Percentiles rank a stretch among this genome's conserved stretches.
Evolutionary conservation across 1,140 invertebrate species (phyloP).

Genomic region (Cataglyphis hispanica): DNA sequence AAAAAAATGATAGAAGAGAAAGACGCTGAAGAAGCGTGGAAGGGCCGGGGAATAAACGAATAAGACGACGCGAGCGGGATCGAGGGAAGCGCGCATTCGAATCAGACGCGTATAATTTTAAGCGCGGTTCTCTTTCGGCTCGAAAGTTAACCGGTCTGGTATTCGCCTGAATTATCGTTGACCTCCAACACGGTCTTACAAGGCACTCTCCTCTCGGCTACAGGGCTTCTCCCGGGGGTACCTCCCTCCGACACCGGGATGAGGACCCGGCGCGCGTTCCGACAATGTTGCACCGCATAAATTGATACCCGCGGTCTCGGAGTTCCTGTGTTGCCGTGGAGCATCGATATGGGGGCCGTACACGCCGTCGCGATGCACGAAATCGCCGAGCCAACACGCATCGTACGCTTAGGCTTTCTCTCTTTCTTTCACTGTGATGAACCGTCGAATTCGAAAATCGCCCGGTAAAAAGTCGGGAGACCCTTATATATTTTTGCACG

Average conservation of each 20-base stretch:
- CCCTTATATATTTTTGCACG: slow-evolving; percentile 5
- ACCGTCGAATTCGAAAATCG: slow-evolving; percentile 40
- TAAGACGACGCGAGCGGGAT: slow-evolving; percentile 71
- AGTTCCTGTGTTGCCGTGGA: slow-evolving; percentile 80
- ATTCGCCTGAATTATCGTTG: slow-evolving; percentile 85
- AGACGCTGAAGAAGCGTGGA: neutral
- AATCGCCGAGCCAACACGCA: slow-evolving; percentile 44
- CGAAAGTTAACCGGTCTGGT: slow-evolving; percentile 79
- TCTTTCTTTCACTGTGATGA: slow-evolving; percentile 56
- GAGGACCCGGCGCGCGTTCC: slow-evolving; percentile 76
- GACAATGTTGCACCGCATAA: slow-evolving; percentile 84
- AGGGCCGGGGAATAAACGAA: slow-evolving; percentile 53
- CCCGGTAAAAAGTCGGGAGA: neutral
- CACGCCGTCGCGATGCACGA: slow-evolving; percentile 54
- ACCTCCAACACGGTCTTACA: slow-evolving; percentile 84
- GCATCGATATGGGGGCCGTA: slow-evolving; percentile 73
- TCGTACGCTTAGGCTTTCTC: slow-evolving; percentile 74
- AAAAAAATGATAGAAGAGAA: neutral
- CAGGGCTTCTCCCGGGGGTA: slow-evolving; percentile 60
- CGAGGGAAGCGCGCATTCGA: slow-evolving; percentile 69
- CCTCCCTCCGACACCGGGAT: slow-evolving; percentile 54
- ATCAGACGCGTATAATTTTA: slow-evolving; percentile 82
- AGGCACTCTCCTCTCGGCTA: slow-evolving; percentile 73
- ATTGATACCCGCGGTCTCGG: slow-evolving; percentile 81
- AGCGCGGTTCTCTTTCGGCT: slow-evolving; percentile 79